phyloP scores from a whole-genome alignment of 2,113 vertebrate genomes.

The Sisor rabdophorus region DNA sequence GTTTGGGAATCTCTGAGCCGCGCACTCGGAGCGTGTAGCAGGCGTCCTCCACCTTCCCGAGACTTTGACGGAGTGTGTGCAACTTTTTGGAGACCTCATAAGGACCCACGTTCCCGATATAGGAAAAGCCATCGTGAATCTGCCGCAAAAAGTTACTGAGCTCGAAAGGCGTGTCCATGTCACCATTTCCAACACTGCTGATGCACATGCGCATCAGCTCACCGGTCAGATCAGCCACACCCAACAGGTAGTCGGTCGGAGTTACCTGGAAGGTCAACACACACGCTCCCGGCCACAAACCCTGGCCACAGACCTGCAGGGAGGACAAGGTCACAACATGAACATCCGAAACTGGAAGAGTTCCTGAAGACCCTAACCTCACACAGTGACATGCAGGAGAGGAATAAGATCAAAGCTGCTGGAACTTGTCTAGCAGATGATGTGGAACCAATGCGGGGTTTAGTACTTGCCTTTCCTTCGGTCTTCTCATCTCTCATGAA shows the following conservation, averaged over 20 bases:
- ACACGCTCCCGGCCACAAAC: constrained; percentile 47
- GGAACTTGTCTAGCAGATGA: no score
- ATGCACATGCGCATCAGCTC: constrained; percentile 98
- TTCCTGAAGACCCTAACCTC: neutral
- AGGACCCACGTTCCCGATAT: constrained; percentile 93
- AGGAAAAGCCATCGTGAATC: constrained; percentile 93
- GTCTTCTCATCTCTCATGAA: constrained; percentile 74
- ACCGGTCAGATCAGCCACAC: constrained; percentile 91
- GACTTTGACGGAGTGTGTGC: constrained; percentile 88
- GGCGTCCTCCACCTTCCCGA: constrained; percentile 93
- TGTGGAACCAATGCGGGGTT: no score
- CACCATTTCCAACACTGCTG: constrained; percentile 91
- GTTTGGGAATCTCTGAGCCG: constrained; percentile 93
- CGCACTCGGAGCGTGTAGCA: constrained; percentile 89
- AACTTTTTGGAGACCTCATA: constrained; percentile 97
- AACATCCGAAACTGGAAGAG: neutral
- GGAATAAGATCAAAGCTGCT: no score
- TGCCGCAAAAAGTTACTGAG: constrained; percentile 89
- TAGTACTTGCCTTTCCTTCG: constrained; percentile 60
- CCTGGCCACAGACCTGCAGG: constrained; percentile 57
- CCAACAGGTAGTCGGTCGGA: constrained; percentile 90
- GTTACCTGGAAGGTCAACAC: constrained; percentile 79
- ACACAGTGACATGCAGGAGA: no score
- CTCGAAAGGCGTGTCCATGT: constrained; percentile 94
- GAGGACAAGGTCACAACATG: neutral